Percentiles rank a stretch among this genome's conserved stretches.
phyloP scores from a whole-genome alignment of 2,888 invertebrate species.

The Chrysopilus asiliformis region DNA sequence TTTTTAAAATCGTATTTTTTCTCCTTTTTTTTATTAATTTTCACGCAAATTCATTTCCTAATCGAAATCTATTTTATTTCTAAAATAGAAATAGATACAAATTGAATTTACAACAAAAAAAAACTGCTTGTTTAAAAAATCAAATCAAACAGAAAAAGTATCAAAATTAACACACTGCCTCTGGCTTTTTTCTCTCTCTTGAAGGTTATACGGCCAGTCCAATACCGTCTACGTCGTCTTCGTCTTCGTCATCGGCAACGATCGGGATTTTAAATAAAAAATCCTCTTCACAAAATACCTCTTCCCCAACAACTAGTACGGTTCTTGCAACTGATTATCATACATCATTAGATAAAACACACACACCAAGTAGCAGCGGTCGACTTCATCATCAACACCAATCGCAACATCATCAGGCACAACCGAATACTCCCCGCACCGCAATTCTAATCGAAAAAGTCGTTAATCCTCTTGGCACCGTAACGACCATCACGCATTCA shows the following conservation, averaged over 20 bases:
- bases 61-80: no score
- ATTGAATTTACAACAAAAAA: slow-evolving; percentile 2
- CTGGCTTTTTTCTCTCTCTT: slow-evolving; percentile 68
- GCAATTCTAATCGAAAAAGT: slow-evolving; percentile 36
- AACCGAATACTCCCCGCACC: slow-evolving; percentile 4
- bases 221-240: slow-evolving; percentile 34
- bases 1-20: no score
- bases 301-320: no score
- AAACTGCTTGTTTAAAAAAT: slow-evolving; percentile 8
- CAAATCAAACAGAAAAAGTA: slow-evolving; percentile 15
- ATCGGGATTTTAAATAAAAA: no score
- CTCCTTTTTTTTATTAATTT: no score
- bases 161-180: slow-evolving; percentile 47
- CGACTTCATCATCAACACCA: slow-evolving; percentile 9
- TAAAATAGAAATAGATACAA: no score
- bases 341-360: no score
- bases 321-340: no score
- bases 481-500: slow-evolving; percentile 37
- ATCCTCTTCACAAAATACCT: no score
- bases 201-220: slow-evolving; percentile 47
- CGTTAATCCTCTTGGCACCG: slow-evolving; percentile 65
- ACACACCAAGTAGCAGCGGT: no score
- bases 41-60: no score
- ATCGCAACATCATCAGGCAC: slow-evolving; percentile 13
- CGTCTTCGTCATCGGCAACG: slow-evolving; percentile 39